Conservation (phyloP, 2,888 invertebrate genomes). For the Leptodirus hochenwartii region DNA sequence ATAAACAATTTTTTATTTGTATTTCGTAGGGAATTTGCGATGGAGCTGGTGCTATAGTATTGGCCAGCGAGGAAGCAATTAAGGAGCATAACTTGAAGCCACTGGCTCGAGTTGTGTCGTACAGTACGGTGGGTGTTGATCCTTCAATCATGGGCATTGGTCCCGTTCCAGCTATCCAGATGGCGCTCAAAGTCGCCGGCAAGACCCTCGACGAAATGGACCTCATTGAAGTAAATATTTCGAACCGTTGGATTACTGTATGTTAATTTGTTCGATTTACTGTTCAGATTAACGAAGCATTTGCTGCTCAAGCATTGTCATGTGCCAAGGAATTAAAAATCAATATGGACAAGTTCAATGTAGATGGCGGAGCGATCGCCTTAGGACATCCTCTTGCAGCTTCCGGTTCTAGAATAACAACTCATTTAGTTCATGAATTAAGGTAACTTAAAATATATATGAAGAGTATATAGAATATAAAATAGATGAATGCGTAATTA, state of each 20-base stretch:
- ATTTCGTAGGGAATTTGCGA: conserved; percentile 89
- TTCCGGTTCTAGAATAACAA: conserved; percentile 81
- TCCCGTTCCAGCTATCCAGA: conserved; percentile 84
- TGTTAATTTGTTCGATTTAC: conserved; percentile 6
- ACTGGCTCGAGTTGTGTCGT: conserved; percentile 78
- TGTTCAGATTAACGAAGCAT: conserved; percentile 90
- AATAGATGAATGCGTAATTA: too few species aligned
- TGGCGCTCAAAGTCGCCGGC: conserved; percentile 62
- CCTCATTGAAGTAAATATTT: conserved; percentile 59
- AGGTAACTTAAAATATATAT: conserved; percentile 38
- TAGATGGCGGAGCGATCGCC: conserved; percentile 92
- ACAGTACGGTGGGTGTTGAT: conserved; percentile 86
- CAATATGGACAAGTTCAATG: conserved; percentile 75
- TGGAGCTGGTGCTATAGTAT: conserved; percentile 84
- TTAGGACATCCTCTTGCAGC: conserved; percentile 96
- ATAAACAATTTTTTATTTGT: conserved; percentile 9
- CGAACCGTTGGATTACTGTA: neutral
- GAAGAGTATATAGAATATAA: too few species aligned
- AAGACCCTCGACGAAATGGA: conserved; percentile 74
- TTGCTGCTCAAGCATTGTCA: conserved; percentile 85
- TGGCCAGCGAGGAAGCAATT: conserved; percentile 82
- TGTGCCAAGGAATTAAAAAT: conserved; percentile 79
- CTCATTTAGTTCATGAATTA: conserved; percentile 81
- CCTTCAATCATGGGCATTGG: conserved; percentile 98
- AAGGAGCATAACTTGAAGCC: conserved; percentile 68